phyloP scores from a whole-genome alignment of 2,113 vertebrate species.

The Oenanthe oenanthe region DNA sequence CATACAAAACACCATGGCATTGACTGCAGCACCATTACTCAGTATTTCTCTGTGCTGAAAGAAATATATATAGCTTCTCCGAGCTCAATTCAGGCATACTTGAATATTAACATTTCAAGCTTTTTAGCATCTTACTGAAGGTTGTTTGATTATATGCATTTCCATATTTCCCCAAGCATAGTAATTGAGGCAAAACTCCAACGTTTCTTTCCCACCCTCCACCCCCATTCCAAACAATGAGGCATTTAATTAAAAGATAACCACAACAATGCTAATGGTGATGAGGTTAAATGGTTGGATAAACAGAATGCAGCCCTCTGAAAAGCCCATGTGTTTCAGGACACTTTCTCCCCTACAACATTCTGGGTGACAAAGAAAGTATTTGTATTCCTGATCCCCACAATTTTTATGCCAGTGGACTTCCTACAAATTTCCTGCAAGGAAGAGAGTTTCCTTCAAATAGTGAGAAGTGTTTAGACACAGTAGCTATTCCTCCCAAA shows the following conservation, averaged over 20 bases:
- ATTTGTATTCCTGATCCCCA: slow-evolving; percentile 30
- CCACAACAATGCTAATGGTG: slow-evolving; percentile 49
- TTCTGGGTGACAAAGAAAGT: slow-evolving; percentile 41
- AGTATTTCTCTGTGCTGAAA: neutral
- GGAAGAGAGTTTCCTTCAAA: slow-evolving; percentile 33
- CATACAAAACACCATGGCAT: neutral
- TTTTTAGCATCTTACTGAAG: neutral
- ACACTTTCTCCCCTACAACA: neutral
- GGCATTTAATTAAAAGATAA: slow-evolving; percentile 45
- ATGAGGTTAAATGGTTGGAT: slow-evolving; percentile 59
- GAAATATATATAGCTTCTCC: neutral
- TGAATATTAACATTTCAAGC: neutral
- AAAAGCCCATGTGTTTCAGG: slow-evolving; percentile 41
- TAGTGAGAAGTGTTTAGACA: neutral
- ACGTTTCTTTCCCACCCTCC: slow-evolving; percentile 36
- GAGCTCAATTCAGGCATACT: neutral
- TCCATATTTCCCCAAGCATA: neutral
- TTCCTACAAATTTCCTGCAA: slow-evolving; percentile 45
- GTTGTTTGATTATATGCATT: neutral
- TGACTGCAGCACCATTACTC: neutral
- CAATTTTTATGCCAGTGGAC: slow-evolving; percentile 20
- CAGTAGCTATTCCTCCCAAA: slow-evolving; percentile 22
- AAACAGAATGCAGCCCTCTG: slow-evolving; percentile 48
- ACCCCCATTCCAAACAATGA: slow-evolving; percentile 28
- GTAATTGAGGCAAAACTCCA: slow-evolving; percentile 20